phyloP scores from a whole-genome alignment of 2,888 invertebrate genomes.

The Drosophila fungiperda region DNA sequence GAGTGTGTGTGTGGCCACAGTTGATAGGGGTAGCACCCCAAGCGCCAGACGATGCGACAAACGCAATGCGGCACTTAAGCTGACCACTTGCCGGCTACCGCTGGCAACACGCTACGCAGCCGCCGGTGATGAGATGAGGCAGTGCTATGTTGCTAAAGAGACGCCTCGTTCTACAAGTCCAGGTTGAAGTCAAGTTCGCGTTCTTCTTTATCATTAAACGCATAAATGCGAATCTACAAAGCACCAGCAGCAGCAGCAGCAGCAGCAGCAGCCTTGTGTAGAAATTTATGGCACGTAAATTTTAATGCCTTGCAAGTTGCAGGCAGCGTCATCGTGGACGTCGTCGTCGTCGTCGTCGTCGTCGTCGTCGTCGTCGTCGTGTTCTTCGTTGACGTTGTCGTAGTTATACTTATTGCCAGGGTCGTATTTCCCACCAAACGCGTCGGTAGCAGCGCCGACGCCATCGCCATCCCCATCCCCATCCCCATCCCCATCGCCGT shows the following conservation, averaged over 20 bases:
- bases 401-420: slow-evolving; percentile 43
- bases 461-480: slow-evolving; percentile 48
- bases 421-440: slow-evolving; percentile 68
- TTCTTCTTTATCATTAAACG: slow-evolving; percentile 78
- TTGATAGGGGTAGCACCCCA: slow-evolving; percentile 58
- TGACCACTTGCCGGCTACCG: slow-evolving; percentile 63
- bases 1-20: slow-evolving; percentile 54
- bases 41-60: slow-evolving; percentile 27
- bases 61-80: slow-evolving; percentile 78
- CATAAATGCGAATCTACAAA: slow-evolving; percentile 79
- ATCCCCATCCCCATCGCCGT: slow-evolving; percentile 48
- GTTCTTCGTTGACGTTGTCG: slow-evolving; percentile 16
- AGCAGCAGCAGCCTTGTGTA: slow-evolving; percentile 66
- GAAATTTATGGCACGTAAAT: slow-evolving; percentile 81
- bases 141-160: slow-evolving; percentile 2
- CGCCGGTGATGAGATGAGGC: slow-evolving; percentile 5
- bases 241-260: slow-evolving; percentile 42
- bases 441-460: slow-evolving; percentile 63
- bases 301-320: slow-evolving; percentile 72
- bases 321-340: slow-evolving; percentile 32
- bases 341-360: slow-evolving; percentile 15
- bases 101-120: slow-evolving; percentile 70
- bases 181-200: slow-evolving; percentile 42
- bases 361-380: slow-evolving; percentile 22
- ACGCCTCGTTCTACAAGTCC: not conserved